Evolutionary conservation across 1,140 invertebrate species (phyloP).

Genomic region (Pogonomyrmex barbatus): DNA sequence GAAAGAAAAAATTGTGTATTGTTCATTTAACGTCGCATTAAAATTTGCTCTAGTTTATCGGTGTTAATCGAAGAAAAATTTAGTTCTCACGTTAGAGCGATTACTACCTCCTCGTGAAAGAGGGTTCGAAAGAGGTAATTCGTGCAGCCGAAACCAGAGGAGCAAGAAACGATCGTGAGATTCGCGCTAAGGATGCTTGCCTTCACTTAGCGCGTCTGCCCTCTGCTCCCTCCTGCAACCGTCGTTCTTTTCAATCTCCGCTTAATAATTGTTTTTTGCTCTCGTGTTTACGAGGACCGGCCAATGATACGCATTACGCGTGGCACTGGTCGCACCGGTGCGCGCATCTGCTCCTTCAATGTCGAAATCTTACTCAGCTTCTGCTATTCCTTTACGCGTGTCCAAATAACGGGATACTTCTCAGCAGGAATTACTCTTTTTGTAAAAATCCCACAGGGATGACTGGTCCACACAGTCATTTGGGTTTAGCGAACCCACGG

Average conservation of each 20-base stretch:
- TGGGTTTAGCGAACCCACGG: neutral
- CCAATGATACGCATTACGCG: conserved; percentile 75
- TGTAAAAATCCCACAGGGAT: neutral
- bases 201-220: conserved; percentile 25
- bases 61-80: neutral
- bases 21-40: neutral
- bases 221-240: conserved; percentile 42
- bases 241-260: conserved; percentile 70
- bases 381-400: neutral
- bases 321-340: conserved; percentile 64
- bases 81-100: conserved; percentile 9
- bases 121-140: neutral
- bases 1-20: neutral
- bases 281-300: conserved; percentile 70
- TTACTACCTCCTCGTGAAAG: neutral
- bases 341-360: conserved; percentile 21
- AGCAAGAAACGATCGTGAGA: conserved; percentile 64
- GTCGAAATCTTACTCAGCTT: neutral
- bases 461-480: neutral
- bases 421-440: neutral
- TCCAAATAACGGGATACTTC: neutral
- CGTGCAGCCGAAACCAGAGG: conserved; percentile 38
- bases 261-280: conserved; percentile 76
- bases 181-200: conserved; percentile 63
- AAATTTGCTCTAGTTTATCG: conserved; percentile 36